A percentile compares a stretch with the other conserved stretches of the same genome.
Evolutionary conservation across 2,888 invertebrate species (phyloP).

Genomic region (Plutella xylostella): DNA sequence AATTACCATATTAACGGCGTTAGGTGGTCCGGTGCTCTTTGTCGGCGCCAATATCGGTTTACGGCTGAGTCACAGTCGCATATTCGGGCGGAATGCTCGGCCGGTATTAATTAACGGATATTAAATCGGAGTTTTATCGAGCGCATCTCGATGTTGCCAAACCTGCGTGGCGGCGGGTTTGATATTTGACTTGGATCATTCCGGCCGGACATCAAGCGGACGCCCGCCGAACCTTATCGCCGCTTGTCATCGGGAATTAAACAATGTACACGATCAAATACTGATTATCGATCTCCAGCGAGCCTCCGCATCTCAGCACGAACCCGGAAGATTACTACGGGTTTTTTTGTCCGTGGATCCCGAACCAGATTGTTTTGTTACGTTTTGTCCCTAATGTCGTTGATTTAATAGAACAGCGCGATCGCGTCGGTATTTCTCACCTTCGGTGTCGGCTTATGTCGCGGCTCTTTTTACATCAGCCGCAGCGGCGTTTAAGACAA

Average conservation of each 20-base stretch:
- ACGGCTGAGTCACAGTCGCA: conserved; percentile 59
- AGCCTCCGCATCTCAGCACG: conserved; percentile 17
- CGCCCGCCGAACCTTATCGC: conserved; percentile 45
- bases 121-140: conserved; percentile 65
- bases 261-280: conserved; percentile 61
- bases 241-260: conserved; percentile 59
- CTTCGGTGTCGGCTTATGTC: conserved; percentile 41
- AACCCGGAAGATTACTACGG: conserved; percentile 23
- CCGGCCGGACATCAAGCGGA: conserved; percentile 37
- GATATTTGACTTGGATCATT: conserved; percentile 41
- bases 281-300: conserved; percentile 38
- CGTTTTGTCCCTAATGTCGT: conserved; percentile 40
- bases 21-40: conserved; percentile 52
- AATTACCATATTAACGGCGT: conserved; percentile 64
- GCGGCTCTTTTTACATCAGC: conserved; percentile 44
- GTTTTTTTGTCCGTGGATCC: conserved; percentile 22
- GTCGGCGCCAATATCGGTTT: conserved; percentile 57
- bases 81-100: conserved; percentile 57
- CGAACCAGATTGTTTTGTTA: conserved; percentile 25
- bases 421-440: conserved; percentile 57
- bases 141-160: conserved; percentile 64
- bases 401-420: conserved; percentile 39
- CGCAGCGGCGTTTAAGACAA: conserved; percentile 59
- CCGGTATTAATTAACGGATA: conserved; percentile 68
- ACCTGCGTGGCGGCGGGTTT: conserved; percentile 56